Conservation (phyloP, 2,888 invertebrate species). For the Cinara cedri region DNA sequence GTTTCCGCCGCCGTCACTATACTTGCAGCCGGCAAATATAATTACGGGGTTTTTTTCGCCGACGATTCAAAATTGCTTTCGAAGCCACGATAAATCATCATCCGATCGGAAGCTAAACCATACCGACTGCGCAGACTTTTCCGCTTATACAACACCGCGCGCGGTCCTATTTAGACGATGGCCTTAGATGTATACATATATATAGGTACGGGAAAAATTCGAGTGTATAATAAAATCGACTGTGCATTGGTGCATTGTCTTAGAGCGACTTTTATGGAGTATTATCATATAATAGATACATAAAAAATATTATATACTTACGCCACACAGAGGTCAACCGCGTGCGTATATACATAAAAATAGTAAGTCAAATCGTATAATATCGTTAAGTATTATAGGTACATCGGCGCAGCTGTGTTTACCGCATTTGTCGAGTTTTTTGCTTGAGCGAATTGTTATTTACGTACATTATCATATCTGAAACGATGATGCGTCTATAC, state of each 20-base stretch:
- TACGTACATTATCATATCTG: background rate
- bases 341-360: background rate
- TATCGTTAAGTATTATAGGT: too few species aligned
- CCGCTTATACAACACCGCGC: background rate
- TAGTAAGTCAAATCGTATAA: too few species aligned
- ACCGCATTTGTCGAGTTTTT: background rate
- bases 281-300: too few species aligned
- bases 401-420: background rate
- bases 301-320: too few species aligned
- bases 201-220: background rate
- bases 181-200: too few species aligned
- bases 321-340: background rate
- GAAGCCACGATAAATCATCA: constrained; percentile 19
- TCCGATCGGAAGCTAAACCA: constrained; percentile 4
- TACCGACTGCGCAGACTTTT: background rate
- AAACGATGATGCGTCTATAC: background rate
- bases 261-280: too few species aligned
- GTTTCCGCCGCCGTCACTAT: background rate
- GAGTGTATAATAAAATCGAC: background rate
- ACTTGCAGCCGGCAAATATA: background rate
- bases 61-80: background rate
- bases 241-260: background rate
- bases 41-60: background rate
- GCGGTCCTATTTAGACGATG: background rate
- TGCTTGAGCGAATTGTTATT: background rate